Percentiles rank a stretch among this genome's conserved stretches.
These are phyloP conservation scores for Epinephelus fuscoguttatus DNA, from an alignment of 2,113 vertebrate genomes.

Conservation along the genomic window DNA sequence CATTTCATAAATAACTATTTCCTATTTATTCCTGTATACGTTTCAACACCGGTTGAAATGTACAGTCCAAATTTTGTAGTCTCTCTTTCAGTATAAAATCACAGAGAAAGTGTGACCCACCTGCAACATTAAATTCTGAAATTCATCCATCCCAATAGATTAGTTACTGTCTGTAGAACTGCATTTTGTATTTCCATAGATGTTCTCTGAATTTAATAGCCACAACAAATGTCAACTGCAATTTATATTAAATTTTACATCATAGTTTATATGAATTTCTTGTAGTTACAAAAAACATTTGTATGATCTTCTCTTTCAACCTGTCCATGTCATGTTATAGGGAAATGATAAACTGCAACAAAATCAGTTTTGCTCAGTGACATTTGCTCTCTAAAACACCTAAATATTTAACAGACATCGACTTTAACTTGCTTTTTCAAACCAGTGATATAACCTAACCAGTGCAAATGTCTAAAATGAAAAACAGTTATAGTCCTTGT, in stretches of 20 bases:
- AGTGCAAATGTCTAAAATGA: background rate
- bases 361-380: background rate
- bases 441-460: background rate
- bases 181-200: background rate
- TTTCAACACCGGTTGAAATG: background rate
- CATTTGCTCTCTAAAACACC: background rate
- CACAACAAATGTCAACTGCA: background rate
- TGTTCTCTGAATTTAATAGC: background rate
- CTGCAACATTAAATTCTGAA: background rate
- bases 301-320: background rate
- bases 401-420: background rate
- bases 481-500: constrained; percentile 2
- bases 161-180: background rate
- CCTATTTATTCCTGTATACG: background rate
- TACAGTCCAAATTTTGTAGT: background rate
- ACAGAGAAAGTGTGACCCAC: background rate
- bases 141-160: background rate
- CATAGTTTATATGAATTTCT: background rate
- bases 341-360: background rate
- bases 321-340: background rate
- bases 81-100: background rate
- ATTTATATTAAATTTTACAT: background rate
- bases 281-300: background rate
- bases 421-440: background rate
- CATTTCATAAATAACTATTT: background rate